phyloP scores from a whole-genome alignment of 2,888 invertebrate genomes.

The Drepanosiphum platanoidis region DNA sequence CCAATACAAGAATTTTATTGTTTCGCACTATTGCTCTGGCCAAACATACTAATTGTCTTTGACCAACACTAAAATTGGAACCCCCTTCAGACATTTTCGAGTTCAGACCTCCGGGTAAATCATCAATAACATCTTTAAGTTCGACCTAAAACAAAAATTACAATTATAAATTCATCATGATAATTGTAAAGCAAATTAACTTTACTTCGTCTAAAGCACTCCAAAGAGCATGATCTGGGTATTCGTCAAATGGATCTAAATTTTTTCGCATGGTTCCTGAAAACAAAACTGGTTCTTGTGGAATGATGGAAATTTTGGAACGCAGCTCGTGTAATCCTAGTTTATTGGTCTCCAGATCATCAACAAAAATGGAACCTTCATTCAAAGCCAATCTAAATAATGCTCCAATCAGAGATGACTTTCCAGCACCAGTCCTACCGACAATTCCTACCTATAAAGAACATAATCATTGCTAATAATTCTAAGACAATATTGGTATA shows the following conservation, averaged over 20 bases:
- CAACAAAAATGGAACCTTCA: slow-evolving; percentile 83
- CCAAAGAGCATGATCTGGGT: slow-evolving; percentile 83
- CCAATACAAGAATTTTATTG: slow-evolving; percentile 85
- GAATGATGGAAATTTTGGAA: slow-evolving; percentile 83
- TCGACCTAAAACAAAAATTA: slow-evolving; percentile 73
- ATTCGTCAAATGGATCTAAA: slow-evolving; percentile 87
- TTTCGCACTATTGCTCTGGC: slow-evolving; percentile 87
- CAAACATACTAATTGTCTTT: slow-evolving; percentile 88
- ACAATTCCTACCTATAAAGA: slow-evolving; percentile 79
- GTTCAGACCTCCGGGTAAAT: slow-evolving; percentile 73
- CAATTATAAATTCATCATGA: not conserved
- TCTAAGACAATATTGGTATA: not conserved
- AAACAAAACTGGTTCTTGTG: slow-evolving; percentile 86
- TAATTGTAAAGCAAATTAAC: not conserved
- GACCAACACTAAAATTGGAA: slow-evolving; percentile 87
- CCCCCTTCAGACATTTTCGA: slow-evolving; percentile 81
- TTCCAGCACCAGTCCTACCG: slow-evolving; percentile 86
- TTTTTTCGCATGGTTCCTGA: slow-evolving; percentile 88
- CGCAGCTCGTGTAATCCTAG: slow-evolving; percentile 81
- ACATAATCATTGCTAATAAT: not conserved
- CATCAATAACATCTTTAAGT: slow-evolving; percentile 75
- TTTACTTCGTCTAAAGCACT: slow-evolving; percentile 81
- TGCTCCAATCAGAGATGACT: slow-evolving; percentile 81
- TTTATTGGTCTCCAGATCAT: slow-evolving; percentile 76
- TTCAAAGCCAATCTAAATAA: slow-evolving; percentile 83